These are phyloP conservation scores for Thaumetopoea pityocampa DNA, from an alignment of 1,140 invertebrate genomes.

Conservation along the genomic window DNA sequence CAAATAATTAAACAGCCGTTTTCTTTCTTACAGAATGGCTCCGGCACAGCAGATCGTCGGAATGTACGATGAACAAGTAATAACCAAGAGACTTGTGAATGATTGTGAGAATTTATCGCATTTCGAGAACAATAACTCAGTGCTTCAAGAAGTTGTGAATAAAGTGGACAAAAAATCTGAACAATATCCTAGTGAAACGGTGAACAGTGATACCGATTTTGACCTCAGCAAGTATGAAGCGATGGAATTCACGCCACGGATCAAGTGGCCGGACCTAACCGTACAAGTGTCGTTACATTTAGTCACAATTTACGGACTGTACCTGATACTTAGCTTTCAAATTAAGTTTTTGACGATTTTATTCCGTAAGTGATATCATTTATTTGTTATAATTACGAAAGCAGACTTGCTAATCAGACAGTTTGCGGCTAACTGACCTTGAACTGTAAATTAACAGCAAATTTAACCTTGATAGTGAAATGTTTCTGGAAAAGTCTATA, in stretches of 20 bases:
- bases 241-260: constrained; percentile 77
- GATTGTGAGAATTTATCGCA: constrained; percentile 27
- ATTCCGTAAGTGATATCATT: constrained; percentile 80
- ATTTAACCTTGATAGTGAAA: too few relatives aligned
- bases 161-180: too few relatives aligned
- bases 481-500: too few relatives aligned
- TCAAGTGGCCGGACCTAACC: constrained; percentile 82
- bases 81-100: constrained; percentile 19
- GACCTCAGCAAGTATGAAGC: constrained; percentile 55
- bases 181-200: constrained; percentile 37
- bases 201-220: constrained; percentile 42
- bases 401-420: too few relatives aligned
- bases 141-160: constrained; percentile 26
- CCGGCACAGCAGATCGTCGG: constrained; percentile 46
- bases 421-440: too few relatives aligned
- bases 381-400: constrained; percentile 5
- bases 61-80: constrained; percentile 22
- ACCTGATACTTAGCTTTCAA: constrained; percentile 78
- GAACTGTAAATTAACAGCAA: too few relatives aligned
- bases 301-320: constrained; percentile 83
- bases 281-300: constrained; percentile 82
- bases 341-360: constrained; percentile 81
- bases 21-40: constrained; percentile 45
- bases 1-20: too few relatives aligned
- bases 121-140: constrained; percentile 42